phyloP scores from a whole-genome alignment of 1,140 invertebrate species.

The Lethrus apterus region DNA sequence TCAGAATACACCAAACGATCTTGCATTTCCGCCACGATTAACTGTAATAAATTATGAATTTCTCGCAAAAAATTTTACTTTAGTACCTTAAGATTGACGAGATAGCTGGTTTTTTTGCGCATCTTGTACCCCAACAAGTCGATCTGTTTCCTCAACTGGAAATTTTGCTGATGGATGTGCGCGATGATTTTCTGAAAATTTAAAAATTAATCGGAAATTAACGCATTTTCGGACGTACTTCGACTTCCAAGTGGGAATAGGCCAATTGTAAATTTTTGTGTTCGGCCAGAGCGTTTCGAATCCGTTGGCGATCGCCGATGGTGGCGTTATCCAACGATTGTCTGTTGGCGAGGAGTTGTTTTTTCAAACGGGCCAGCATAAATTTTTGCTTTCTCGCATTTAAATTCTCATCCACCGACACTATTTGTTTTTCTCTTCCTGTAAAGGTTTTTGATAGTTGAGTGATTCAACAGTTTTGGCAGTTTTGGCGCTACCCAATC shows the following conservation, averaged over 20 bases:
- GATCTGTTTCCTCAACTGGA: slow-evolving; percentile 49
- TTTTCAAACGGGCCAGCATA: slow-evolving; percentile 46
- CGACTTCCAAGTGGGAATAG: slow-evolving; percentile 46
- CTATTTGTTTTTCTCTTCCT: slow-evolving; percentile 53
- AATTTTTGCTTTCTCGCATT: slow-evolving; percentile 48
- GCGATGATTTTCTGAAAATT: slow-evolving; percentile 47
- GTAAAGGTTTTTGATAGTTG: no score
- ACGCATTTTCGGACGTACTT: slow-evolving; percentile 9
- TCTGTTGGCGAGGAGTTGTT: slow-evolving; percentile 48
- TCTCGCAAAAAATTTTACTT: background rate
- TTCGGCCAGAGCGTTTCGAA: slow-evolving; percentile 46
- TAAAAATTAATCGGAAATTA: slow-evolving; percentile 4
- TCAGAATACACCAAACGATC: background rate
- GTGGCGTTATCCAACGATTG: slow-evolving; percentile 48
- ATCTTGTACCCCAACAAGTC: slow-evolving; percentile 51
- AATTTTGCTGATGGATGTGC: slow-evolving; percentile 50
- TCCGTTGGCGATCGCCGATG: slow-evolving; percentile 48
- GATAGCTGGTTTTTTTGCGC: slow-evolving; percentile 48
- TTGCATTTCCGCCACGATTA: background rate
- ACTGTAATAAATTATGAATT: slow-evolving; percentile 5
- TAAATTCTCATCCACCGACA: slow-evolving; percentile 45
- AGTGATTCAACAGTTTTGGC: no score
- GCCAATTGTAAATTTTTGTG: slow-evolving; percentile 49
- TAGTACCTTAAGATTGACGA: slow-evolving; percentile 48
- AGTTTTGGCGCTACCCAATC: no score